Evolutionary conservation across 2,113 vertebrate species (phyloP), one percentile per base, ranked within the genome.

Genomic region (Passer domesticus): DNA sequence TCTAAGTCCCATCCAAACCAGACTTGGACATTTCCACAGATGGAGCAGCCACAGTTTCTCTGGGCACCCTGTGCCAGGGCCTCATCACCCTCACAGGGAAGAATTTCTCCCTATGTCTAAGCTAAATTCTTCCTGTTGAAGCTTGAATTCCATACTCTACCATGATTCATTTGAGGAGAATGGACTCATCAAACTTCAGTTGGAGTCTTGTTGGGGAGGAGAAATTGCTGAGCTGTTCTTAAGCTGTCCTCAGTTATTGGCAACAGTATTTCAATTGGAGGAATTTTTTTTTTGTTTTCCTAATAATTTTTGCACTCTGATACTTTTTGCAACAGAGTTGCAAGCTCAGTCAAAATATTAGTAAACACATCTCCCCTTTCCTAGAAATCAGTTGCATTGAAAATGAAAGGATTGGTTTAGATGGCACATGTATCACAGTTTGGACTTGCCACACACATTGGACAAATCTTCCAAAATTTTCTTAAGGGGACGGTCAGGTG

Each of bases 321-420:
- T 21, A 12, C 9, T 39, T 77, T 88, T 80, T 60, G 49, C 16
- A 73, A 15, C 24, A 0, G 1, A 64, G 19, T 79, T 85, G 66
- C 49, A n/a, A 41, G 20, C 13, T 33, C 24, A 37, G 37, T 49
- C 1, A 16, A 49, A 69, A 46, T 20, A 7, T 13, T 87, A 43
- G 15, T 46, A 8, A 72, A 68, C 27, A 12, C 7, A 10, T 39
- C 13, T 35, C 17, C 21, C 16, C 16, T 59, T 50, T 60, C 27
- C 50, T 62, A 15, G 60, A 14, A 67, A 68, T 50, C 0, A 0
- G 15, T 59, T 75, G 20, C 10, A 15, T 3, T 63, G 69, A 43
- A 62, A 84, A 56, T 27, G 5, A 62, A 63, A 59, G 24, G 14
- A 24, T 52, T 11, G 7, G 5, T 72, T 92, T 59, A 50, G 30